A percentile compares a stretch with the other conserved stretches of the same genome.
phyloP scores from a whole-genome alignment of 2,888 invertebrate genomes.

The Alentia gelatinosa region DNA sequence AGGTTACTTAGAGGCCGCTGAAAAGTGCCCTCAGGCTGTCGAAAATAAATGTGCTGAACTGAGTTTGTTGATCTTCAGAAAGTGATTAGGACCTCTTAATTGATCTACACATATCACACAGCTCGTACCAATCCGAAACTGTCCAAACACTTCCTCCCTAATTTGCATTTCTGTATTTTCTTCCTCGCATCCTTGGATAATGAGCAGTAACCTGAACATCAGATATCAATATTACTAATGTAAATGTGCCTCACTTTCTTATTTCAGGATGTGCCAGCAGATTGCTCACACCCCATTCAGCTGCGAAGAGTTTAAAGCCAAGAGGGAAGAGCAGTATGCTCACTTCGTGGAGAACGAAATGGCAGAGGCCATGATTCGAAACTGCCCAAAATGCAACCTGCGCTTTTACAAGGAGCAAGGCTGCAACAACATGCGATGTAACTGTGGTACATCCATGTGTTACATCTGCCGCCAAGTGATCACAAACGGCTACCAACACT shows the following conservation, averaged over 20 bases:
- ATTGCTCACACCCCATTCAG: slow-evolving; percentile 82
- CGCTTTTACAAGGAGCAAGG: slow-evolving; percentile 73
- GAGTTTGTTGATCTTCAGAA: no score
- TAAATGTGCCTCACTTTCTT: not conserved
- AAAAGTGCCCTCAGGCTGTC: no score
- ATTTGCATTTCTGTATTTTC: no score
- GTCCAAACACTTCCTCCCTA: no score
- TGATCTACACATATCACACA: no score
- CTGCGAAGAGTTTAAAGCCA: slow-evolving; percentile 77
- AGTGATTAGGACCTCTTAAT: no score
- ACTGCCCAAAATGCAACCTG: slow-evolving; percentile 75
- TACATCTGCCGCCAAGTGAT: slow-evolving; percentile 72
- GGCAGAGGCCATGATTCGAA: slow-evolving; percentile 77
- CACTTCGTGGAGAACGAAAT: slow-evolving; percentile 83
- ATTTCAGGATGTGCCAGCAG: slow-evolving; percentile 81
- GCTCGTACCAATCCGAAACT: no score
- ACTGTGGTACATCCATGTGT: slow-evolving; percentile 76
- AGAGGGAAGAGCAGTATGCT: slow-evolving; percentile 74
- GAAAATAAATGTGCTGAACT: no score
- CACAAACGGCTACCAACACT: not conserved
- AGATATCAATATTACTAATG: no score
- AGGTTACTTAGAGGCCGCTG: no score
- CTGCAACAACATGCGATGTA: slow-evolving; percentile 79
- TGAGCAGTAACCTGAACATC: no score
- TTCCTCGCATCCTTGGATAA: no score